Conservation (phyloP, 2,888 invertebrate species). For the Metacarcinus magister region DNA sequence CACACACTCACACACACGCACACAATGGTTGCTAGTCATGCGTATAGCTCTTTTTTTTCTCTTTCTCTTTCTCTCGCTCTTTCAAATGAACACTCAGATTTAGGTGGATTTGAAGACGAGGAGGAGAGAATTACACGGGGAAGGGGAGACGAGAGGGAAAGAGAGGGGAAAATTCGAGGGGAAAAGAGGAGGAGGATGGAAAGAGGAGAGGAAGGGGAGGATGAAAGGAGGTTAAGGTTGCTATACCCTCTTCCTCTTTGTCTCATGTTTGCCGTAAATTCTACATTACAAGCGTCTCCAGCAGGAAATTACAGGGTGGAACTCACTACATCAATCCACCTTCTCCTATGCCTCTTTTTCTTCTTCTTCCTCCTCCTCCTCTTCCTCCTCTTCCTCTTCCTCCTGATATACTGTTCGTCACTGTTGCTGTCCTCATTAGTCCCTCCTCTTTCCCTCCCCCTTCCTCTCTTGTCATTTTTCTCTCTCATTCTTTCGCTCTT, state of each 20-base stretch:
- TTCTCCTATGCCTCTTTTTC: neutral
- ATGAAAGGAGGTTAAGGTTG: neutral
- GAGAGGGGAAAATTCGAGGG: neutral
- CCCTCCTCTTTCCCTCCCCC: neutral
- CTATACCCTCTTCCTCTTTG: neutral
- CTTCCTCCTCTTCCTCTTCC: neutral
- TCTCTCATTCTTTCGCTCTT: neutral
- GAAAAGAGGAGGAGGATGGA: neutral
- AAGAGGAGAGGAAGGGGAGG: neutral
- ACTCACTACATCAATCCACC: neutral
- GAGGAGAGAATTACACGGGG: neutral
- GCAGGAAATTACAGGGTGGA: conserved; percentile 33
- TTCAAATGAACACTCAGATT: conserved; percentile 8
- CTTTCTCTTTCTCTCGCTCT: conserved; percentile 17
- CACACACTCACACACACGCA: neutral
- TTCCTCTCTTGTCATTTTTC: conserved; percentile 20
- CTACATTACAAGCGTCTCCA: neutral
- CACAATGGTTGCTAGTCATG: neutral
- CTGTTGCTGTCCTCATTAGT: conserved; percentile 36
- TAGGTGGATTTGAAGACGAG: neutral
- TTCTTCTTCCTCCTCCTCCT: neutral
- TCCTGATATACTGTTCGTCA: neutral
- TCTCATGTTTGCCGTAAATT: conserved; percentile 12
- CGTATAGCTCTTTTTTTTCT: neutral
- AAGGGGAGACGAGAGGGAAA: neutral